Evolutionary conservation across 2,888 invertebrate species (phyloP), one percentile per base, ranked within the genome.

Genomic region (Chymomyza caudatula): DNA sequence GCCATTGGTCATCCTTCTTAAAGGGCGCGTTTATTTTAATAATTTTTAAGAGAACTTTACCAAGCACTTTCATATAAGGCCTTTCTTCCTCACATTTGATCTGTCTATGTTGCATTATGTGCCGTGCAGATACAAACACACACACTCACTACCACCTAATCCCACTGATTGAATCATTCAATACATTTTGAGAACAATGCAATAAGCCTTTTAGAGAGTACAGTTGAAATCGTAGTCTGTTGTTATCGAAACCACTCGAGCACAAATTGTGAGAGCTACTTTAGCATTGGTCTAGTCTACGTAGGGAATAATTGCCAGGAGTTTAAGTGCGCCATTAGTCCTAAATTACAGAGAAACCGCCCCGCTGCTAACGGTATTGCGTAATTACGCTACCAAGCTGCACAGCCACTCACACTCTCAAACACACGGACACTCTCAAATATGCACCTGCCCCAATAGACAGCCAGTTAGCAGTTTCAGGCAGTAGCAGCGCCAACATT

Each of bases 251-350:
- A 44, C 62, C 65, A 73, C 57, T 79, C 63, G 68, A 80, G 75
- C 58, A 65, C 67, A 54, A 68, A 70, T 49, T 73, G 43, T 42
- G 42, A 42, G 47, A 25, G 53, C 13, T 58, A 29, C 69, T 55
- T 65, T 61, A 37, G 66, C 55, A 55, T 59, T 52, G 54, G 42
- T 37, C 49, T 25, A 47, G 66, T 49, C 60, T 75, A 81, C 82
- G 74, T 78, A 77, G 66, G 74, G 72, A 84, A 84, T 80, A 80
- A 80, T 80, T 80, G 80, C 85, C 82, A 65, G 78, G 71, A 73
- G 79, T 80, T 78, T 84, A 80, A 84, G 80, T 80, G 82, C 68
- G 69, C 80, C 80, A 80, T 80, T 84, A 80, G 80, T 84, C 84
- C 82, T 84, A 81, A 80, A 80, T 80, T 80, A 81, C 80, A 84